Percentiles rank a stretch among this genome's conserved stretches.
phyloP scores from a whole-genome alignment of 2,888 invertebrate genomes.

The Meteorus cinctellus region DNA sequence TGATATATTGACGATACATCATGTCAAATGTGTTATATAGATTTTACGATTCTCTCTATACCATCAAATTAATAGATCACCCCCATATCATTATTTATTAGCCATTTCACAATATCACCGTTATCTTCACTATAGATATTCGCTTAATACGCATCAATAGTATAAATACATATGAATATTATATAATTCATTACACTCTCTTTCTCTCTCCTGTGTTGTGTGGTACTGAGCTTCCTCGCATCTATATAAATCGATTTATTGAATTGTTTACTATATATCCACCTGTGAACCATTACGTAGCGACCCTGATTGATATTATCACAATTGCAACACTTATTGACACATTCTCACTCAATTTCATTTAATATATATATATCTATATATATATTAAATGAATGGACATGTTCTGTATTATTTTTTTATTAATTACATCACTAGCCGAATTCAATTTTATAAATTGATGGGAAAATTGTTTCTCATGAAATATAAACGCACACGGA shows the following conservation, averaged over 20 bases:
- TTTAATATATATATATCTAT: background rate
- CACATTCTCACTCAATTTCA: background rate
- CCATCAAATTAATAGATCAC: conserved; percentile 6
- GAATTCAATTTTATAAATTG: background rate
- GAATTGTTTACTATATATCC: conserved; percentile 55
- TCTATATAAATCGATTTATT: conserved; percentile 53
- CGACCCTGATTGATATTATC: conserved; percentile 57
- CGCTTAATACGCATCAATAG: conserved; percentile 4
- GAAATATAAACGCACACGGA: background rate
- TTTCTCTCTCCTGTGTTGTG: conserved; percentile 58
- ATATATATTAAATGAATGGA: background rate
- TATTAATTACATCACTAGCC: background rate
- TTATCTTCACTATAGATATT: background rate
- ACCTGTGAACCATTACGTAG: conserved; percentile 73
- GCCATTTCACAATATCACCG: background rate
- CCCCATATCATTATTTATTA: background rate
- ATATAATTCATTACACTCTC: conserved; percentile 26
- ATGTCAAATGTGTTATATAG: conserved; percentile 30
- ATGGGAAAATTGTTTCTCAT: background rate
- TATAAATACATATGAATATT: conserved; percentile 27
- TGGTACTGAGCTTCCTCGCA: conserved; percentile 62
- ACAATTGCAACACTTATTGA: conserved; percentile 33
- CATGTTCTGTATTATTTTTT: background rate
- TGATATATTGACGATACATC: conserved; percentile 1
- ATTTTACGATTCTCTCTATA: conserved; percentile 22